Evolutionary conservation across 2,888 invertebrate species (phyloP), one percentile per base, ranked within the genome.

Genomic region (Empis livida): DNA sequence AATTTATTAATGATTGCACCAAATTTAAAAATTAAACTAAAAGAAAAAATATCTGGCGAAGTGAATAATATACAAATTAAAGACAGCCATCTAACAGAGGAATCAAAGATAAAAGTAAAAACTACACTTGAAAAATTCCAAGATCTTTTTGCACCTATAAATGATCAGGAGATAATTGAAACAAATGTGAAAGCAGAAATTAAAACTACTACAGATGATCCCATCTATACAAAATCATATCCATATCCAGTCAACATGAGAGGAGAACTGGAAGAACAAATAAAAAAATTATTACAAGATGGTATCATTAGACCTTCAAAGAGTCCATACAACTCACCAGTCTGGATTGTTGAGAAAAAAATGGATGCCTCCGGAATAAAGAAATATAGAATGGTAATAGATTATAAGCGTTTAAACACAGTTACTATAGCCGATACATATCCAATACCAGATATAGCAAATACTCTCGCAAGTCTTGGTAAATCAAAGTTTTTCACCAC

Each of bases 191-290:
- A 57, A 48, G 65, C 67, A 32, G 47, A 57, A 42, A 68, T 69
- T n/a, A 50, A 53, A 30, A 61, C 59, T 1, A 55, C 49, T 1
- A 53, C 56, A 3, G 44, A 55, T 10, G 49, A 52, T 10, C 64
- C 63, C 1, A 56, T 64, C 5, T 58, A 56, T 42, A 49, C 58
- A 0, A 62, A 63, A 56, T 54, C 56, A 5, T 65, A 66, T 49
- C 51, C 64, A 11, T 64, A 64, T 46, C 66, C 65, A 0, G 54
- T 59, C 20, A 52, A 57, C 16, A 59, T 64, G 53, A 53, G 60
- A 46, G 30, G 44, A n/a, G 65, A 63, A 51, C 61, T 66, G 1
- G 54, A 62, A 5, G 53, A 43, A 9, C 61, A 66, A 52, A 56
- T 65, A 1, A 20, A 53, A 2, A 55, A 61, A 54, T 51, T 66